Conservation (phyloP, 2,113 vertebrate genomes). For the Chionis minor region DNA sequence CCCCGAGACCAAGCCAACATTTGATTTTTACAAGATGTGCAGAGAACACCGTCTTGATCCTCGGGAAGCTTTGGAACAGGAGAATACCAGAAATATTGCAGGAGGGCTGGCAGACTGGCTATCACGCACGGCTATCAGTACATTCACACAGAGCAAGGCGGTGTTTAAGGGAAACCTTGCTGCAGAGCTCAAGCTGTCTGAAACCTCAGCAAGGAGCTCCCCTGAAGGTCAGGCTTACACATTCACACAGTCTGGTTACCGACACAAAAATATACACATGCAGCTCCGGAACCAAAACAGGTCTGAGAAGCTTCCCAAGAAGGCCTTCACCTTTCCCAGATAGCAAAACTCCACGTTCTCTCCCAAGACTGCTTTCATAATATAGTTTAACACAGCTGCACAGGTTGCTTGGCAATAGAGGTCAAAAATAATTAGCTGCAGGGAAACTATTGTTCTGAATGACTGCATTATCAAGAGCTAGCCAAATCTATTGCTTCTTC, state of each 20-base stretch:
- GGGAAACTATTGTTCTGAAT: conserved; percentile 66
- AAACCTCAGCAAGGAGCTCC: conserved; percentile 19
- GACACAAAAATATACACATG: background rate
- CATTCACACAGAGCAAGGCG: background rate
- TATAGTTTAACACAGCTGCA: background rate
- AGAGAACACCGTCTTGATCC: background rate
- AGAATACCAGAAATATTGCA: background rate
- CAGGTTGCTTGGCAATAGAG: conserved; percentile 67
- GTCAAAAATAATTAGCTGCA: conserved; percentile 67
- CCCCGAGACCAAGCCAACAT: background rate
- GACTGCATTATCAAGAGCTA: conserved; percentile 48
- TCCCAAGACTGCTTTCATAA: conserved; percentile 41
- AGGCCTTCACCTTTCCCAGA: conserved; percentile 15
- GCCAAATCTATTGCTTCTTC: conserved; percentile 62
- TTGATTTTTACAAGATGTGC: background rate
- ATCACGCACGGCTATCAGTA: fast-evolving
- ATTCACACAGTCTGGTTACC: background rate
- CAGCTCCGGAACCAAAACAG: conserved; percentile 24
- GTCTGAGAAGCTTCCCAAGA: background rate
- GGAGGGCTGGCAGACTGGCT: background rate
- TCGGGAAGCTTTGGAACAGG: background rate
- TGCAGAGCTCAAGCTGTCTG: background rate
- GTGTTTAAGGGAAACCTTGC: background rate
- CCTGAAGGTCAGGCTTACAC: conserved; percentile 19
- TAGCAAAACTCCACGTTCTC: background rate